Base-by-base conservation (phyloP, 2,888 invertebrate genomes). In the Anthrax anthrax region DNA sequence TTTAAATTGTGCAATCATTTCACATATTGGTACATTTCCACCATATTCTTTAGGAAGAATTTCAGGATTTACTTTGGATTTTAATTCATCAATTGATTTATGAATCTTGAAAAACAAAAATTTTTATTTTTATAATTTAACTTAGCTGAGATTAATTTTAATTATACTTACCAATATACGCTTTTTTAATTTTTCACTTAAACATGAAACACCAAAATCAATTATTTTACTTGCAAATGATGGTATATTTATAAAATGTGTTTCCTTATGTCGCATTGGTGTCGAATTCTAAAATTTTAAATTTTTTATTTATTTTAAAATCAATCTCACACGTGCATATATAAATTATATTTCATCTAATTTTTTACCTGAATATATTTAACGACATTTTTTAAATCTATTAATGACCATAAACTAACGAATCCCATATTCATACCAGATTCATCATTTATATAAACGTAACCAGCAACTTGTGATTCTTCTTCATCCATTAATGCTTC, bases 31-130 rank as follows among this genome's bases (percentile, higher is more conserved):
- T 18, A 86, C 75, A 18, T 78, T 79, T n/a, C 90, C 90, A 10
- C 90, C 90, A 60, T 89, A 90, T 66, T 91, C 90, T 63, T 83
- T 81, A 1, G 90, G 90, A 52, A 91, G 66, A 57, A 89, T 82
- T 49, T 79, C 76, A 19, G 79, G 75, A 60, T 86, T 78, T 9
- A 89, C 73, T 55, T 79, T 75, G 38, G 78, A 73, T 52, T 76
- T 77, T 34, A 89, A 67, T n/a, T 84, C 83, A 9, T 83, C 80
- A 19, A 82, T 62, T 27, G 74, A 77, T 58, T 82, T 81, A 62
- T 88, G 84, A 50, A 88, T 76, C 82, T 84, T 68, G 27, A 67
- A 47, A 46, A 52, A 39, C 50, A 47, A 46, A 23, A 23, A 23
- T 23, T n/a, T n/a, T n/a, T 23, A 23, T 23, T 23, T 23, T 23